These are phyloP conservation scores for Menura novaehollandiae DNA, from an alignment of 2,113 vertebrate species.

Conservation along the genomic window DNA sequence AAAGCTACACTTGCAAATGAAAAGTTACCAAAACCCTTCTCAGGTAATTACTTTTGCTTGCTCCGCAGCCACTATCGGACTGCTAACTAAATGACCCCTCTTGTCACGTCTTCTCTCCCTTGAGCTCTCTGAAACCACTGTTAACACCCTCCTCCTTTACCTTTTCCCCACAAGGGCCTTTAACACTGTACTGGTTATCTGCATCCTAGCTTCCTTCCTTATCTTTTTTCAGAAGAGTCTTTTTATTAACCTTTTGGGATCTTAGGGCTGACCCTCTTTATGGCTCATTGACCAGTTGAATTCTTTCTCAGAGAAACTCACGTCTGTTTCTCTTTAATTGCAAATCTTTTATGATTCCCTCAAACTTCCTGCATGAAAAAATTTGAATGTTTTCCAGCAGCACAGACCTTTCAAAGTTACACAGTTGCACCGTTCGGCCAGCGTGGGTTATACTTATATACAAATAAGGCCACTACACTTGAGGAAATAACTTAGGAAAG, in stretches of 20 bases:
- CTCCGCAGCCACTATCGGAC: neutral
- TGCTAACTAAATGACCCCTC: neutral
- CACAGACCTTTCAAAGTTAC: neutral
- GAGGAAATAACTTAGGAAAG: neutral
- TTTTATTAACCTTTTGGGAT: conserved; percentile 38
- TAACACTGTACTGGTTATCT: neutral
- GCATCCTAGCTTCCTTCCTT: neutral
- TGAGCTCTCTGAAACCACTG: neutral
- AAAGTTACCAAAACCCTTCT: neutral
- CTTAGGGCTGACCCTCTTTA: conserved; percentile 3
- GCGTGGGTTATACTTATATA: neutral
- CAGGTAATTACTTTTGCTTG: neutral
- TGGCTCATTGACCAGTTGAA: conserved; percentile 22
- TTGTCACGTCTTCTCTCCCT: neutral
- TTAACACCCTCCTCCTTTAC: neutral
- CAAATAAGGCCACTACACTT: neutral
- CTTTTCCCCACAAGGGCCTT: neutral
- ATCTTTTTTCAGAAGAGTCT: neutral
- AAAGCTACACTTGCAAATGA: neutral
- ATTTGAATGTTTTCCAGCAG: conserved; percentile 8
- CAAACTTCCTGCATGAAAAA: conserved; percentile 19
- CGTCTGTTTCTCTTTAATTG: conserved; percentile 6
- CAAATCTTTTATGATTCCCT: conserved; percentile 20
- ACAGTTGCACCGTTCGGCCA: neutral
- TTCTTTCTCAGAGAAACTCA: conserved; percentile 44